Conservation (phyloP, 2,797 vertebrate genomes). For the Oophaga sylvatica region DNA sequence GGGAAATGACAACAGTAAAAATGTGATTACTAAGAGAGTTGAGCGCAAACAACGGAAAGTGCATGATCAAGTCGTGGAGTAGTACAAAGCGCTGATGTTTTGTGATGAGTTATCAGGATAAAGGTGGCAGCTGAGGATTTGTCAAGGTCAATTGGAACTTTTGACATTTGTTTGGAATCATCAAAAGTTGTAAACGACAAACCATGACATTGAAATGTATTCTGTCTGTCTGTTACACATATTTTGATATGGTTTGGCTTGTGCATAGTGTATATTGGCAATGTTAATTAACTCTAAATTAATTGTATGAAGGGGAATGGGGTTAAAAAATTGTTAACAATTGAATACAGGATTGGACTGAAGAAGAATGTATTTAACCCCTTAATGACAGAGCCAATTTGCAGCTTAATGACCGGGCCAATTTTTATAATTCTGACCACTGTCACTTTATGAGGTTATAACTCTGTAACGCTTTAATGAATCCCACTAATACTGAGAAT, state of each 20-base stretch:
- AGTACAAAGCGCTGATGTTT: conserved; percentile 15
- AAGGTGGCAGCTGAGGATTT: conserved; percentile 27
- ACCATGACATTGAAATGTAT: background rate
- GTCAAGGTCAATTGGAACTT: background rate
- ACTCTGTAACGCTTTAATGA: too few relatives aligned
- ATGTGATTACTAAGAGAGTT: conserved; percentile 12
- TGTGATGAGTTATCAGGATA: conserved; percentile 20
- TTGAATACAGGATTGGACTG: background rate
- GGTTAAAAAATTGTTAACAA: background rate
- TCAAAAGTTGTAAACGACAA: background rate
- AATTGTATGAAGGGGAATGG: background rate
- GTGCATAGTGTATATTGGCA: background rate
- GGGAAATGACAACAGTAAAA: conserved; percentile 22
- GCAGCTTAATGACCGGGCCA: too few relatives aligned
- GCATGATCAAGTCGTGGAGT: conserved; percentile 22
- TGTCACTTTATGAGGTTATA: too few relatives aligned
- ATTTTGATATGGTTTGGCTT: background rate
- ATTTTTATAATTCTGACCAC: too few relatives aligned
- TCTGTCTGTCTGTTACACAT: background rate
- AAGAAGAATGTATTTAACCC: background rate
- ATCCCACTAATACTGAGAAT: too few relatives aligned
- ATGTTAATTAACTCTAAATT: background rate
- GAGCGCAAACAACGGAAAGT: conserved; percentile 39
- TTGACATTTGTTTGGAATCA: background rate
- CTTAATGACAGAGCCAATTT: too few relatives aligned